Conservation (phyloP, 2,888 invertebrate genomes). For the Drosophila mettleri region DNA sequence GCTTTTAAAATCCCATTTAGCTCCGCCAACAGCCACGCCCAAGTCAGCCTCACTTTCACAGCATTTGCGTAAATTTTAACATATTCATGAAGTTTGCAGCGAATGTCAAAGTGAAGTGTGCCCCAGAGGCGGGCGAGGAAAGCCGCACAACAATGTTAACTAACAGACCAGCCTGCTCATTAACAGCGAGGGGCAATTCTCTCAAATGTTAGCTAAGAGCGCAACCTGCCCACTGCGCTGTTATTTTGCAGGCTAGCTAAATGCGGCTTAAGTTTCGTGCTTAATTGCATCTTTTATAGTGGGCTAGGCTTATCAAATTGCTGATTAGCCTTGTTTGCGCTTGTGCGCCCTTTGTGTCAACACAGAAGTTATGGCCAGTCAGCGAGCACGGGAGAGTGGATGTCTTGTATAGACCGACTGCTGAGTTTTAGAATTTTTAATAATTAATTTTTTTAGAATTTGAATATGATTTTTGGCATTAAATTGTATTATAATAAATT, state of each 20-base stretch:
- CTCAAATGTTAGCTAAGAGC: slow-evolving; percentile 15
- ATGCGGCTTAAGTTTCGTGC: slow-evolving; percentile 38
- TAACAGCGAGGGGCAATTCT: slow-evolving; percentile 4
- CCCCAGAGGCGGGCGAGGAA: slow-evolving; percentile 26
- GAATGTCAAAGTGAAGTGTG: slow-evolving; percentile 57
- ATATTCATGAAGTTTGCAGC: slow-evolving; percentile 48
- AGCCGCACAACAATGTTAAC: slow-evolving; percentile 27
- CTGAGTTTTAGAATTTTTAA: slow-evolving; percentile 1
- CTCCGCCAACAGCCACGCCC: slow-evolving; percentile 29
- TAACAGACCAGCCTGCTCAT: not conserved
- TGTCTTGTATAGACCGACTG: not conserved
- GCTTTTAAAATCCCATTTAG: slow-evolving; percentile 36
- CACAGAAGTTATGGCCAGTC: slow-evolving; percentile 23
- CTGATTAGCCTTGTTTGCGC: slow-evolving; percentile 52
- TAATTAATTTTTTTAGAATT: too few relatives aligned
- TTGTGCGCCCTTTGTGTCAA: slow-evolving; percentile 37
- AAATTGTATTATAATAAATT: not conserved
- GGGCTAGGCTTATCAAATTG: slow-evolving; percentile 39
- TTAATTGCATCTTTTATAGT: slow-evolving; percentile 43
- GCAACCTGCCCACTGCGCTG: not conserved
- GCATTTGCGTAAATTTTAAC: slow-evolving; percentile 41
- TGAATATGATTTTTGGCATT: not conserved
- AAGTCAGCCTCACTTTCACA: slow-evolving; percentile 16
- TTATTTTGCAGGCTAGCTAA: slow-evolving; percentile 6
- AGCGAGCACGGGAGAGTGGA: not conserved